Conservation (phyloP, 2,113 vertebrate species). For the Lonchura striata region DNA sequence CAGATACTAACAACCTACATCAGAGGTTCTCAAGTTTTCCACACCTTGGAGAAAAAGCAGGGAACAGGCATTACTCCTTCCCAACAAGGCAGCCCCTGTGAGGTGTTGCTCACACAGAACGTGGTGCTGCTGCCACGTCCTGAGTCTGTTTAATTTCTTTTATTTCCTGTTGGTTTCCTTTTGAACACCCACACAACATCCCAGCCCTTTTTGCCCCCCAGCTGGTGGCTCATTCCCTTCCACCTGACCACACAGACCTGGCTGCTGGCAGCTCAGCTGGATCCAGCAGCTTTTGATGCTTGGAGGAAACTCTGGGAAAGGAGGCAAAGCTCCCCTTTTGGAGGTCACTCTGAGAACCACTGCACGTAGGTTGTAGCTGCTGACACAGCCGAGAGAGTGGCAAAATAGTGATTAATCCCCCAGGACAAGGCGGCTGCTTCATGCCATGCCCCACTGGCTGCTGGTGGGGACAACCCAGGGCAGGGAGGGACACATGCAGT, state of each 20-base stretch:
- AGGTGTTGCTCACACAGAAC: fast-evolving
- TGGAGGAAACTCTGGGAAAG: neutral
- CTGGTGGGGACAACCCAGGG: slow-evolving; percentile 11
- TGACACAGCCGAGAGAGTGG: slow-evolving; percentile 49
- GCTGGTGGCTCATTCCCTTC: neutral
- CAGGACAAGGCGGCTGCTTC: slow-evolving; percentile 14
- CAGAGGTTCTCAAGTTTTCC: slow-evolving; percentile 56
- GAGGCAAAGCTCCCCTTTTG: neutral
- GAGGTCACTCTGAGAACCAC: slow-evolving; percentile 48
- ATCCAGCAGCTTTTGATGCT: neutral
- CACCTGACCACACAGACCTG: neutral
- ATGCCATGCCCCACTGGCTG: slow-evolving; percentile 48
- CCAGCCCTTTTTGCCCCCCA: neutral
- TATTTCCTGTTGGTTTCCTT: neutral
- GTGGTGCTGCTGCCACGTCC: neutral
- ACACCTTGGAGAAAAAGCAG: neutral
- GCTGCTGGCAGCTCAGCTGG: neutral
- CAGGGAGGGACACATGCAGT: slow-evolving; percentile 52
- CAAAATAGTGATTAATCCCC: slow-evolving; percentile 57
- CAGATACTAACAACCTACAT: slow-evolving; percentile 57
- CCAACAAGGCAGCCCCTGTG: neutral
- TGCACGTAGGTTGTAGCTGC: slow-evolving; percentile 49
- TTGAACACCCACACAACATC: neutral
- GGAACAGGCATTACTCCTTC: neutral
- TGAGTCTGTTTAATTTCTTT: neutral